Evolutionary conservation across 2,113 vertebrate genomes (phyloP).

Genomic region (Melanostigma gelatinosum): DNA sequence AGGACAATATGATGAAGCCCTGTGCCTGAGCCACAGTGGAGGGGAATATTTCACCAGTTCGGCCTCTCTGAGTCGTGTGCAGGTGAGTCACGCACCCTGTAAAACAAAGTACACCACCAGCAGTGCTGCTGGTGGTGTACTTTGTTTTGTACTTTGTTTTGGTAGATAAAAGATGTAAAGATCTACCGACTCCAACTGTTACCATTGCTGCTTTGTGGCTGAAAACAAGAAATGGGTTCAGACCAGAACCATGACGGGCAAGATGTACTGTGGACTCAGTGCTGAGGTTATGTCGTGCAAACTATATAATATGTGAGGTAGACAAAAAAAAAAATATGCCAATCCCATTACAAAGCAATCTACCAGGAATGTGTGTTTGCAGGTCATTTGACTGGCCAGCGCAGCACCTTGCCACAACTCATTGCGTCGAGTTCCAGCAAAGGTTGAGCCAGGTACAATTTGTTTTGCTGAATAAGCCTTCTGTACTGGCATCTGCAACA

Average conservation of each 20-base stretch:
- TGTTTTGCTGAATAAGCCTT: not conserved
- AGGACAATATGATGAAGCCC: slow-evolving; percentile 89
- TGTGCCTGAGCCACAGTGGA: slow-evolving; percentile 80
- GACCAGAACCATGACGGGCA: not conserved
- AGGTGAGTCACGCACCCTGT: slow-evolving; percentile 68
- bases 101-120: too few relatives aligned
- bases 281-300: not conserved
- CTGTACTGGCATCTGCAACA: not conserved
- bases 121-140: too few relatives aligned
- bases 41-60: slow-evolving; percentile 85
- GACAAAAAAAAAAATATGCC: not conserved
- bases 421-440: not conserved
- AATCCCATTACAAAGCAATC: not conserved
- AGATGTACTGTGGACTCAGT: not conserved
- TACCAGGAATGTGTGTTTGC: not conserved
- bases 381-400: not conserved
- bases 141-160: not conserved
- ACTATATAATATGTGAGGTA: not conserved
- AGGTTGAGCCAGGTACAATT: not conserved
- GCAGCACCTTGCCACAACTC: not conserved
- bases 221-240: not conserved
- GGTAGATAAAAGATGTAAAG: not conserved
- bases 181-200: not conserved
- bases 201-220: not conserved
- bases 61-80: slow-evolving; percentile 64